Evolutionary conservation across 2,797 vertebrate genomes (phyloP).

Genomic region (Buceros bicornis): DNA sequence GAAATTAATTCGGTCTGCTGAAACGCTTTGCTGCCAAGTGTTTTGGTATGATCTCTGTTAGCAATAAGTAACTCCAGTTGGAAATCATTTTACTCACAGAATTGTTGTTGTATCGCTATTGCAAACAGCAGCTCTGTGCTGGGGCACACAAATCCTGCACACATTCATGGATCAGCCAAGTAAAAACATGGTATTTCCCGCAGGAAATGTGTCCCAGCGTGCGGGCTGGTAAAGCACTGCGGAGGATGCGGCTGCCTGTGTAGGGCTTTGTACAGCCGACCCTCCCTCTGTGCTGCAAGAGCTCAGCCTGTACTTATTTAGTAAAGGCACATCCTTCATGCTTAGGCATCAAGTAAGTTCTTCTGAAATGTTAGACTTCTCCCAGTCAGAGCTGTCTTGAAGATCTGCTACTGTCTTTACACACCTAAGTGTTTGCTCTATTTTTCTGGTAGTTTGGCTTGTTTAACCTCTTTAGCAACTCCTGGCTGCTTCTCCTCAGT

Average conservation of each 20-base stretch:
- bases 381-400: neutral
- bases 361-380: neutral
- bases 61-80: slow-evolving; percentile 55
- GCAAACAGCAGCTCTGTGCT: slow-evolving; percentile 34
- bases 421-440: neutral
- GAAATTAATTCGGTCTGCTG: neutral
- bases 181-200: slow-evolving; percentile 17
- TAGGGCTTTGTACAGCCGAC: neutral
- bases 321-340: neutral
- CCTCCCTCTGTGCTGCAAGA: neutral
- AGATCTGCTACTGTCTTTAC: neutral
- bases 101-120: neutral
- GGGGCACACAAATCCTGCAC: neutral
- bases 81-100: slow-evolving; percentile 12
- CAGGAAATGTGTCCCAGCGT: slow-evolving; percentile 8
- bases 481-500: neutral
- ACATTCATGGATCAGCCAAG: neutral
- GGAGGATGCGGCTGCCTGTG: neutral
- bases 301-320: neutral
- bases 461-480: neutral
- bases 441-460: neutral
- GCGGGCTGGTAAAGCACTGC: neutral
- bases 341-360: neutral
- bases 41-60: slow-evolving; percentile 18
- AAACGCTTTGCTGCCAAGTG: slow-evolving; percentile 25